Evolutionary conservation across 2,888 invertebrate species (phyloP), one percentile per base, ranked within the genome.

Genomic region (Venustoraphidia nigricollis): DNA sequence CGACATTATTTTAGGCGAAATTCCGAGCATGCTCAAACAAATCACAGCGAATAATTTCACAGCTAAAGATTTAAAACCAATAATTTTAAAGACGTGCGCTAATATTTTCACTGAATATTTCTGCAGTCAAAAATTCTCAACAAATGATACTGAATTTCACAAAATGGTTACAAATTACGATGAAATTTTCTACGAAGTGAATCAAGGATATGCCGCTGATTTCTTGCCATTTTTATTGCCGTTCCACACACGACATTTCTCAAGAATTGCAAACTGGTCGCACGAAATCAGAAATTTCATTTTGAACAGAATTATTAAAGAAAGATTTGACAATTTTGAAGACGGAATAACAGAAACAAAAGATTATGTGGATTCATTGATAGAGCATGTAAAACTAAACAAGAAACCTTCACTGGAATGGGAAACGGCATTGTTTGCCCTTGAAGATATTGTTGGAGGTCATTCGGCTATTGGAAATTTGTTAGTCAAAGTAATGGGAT

Each of bases 391-490:
- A 8, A 69, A 70, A 52, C 65, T 62, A 1, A 64, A 62, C 6
- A 60, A 66, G 27, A 51, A 60, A 34, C 65, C 70, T 0, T 61
- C 60, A n/a, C 62, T 76, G 56, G 63, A 67, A 35, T 73, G 72
- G 70, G 66, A 75, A 41, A 68, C 68, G 1, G 72, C 72, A 0
- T 55, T 76, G n/a, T 75, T 71, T 53, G 66, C 68, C 3, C 55
- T 69, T 45, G 69, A 69, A 53, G 69, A 69, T 54, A 64, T 67
- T 13, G 60, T 67, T 37, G 60, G 81, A 1, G 81, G 81, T 4
- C 79, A 80, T 57, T 70, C 79, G 1, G 81, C 81, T 0, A 70
- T 81, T 36, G 75, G 75, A 0, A 81, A 81, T 59, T 70, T 79
- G 38, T 57, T 79, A 47, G 64, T 75, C 38, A 76, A 79, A 58